phyloP scores from a whole-genome alignment of 2,113 vertebrate species.

The Callithrix jacchus region DNA sequence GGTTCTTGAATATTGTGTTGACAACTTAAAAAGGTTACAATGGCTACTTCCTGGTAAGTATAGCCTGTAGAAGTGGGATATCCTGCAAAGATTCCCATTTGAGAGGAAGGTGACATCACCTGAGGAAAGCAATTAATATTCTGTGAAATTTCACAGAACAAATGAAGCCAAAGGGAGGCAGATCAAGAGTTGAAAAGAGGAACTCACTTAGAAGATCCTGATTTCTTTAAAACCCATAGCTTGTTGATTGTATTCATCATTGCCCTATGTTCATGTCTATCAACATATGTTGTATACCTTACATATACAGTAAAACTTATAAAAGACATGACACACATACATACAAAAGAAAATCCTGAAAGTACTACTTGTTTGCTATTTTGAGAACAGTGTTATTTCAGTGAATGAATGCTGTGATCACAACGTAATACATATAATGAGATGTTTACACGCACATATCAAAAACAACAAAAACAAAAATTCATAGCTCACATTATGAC shows the following conservation, averaged over 20 bases:
- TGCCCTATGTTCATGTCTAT: no score
- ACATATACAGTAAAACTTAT: background rate
- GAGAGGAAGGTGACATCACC: background rate
- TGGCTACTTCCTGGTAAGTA: background rate
- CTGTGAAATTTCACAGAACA: background rate
- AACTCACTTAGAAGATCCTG: background rate
- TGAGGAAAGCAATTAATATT: background rate
- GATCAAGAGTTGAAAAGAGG: no score
- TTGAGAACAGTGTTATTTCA: background rate
- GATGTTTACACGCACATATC: background rate
- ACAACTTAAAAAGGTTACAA: background rate
- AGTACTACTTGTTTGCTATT: background rate
- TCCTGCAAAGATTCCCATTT: background rate
- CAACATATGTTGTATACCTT: background rate
- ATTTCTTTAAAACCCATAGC: no score
- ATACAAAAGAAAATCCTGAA: background rate
- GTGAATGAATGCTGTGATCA: background rate
- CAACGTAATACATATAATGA: background rate
- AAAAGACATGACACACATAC: background rate
- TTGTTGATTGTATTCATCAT: background rate
- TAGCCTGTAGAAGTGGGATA: background rate
- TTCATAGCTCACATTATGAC: background rate
- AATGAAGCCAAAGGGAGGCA: background rate
- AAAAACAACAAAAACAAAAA: background rate
- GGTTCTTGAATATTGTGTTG: background rate